Evolutionary conservation across 2,888 invertebrate genomes (phyloP).

Genomic region (Tenthredo amoena): DNA sequence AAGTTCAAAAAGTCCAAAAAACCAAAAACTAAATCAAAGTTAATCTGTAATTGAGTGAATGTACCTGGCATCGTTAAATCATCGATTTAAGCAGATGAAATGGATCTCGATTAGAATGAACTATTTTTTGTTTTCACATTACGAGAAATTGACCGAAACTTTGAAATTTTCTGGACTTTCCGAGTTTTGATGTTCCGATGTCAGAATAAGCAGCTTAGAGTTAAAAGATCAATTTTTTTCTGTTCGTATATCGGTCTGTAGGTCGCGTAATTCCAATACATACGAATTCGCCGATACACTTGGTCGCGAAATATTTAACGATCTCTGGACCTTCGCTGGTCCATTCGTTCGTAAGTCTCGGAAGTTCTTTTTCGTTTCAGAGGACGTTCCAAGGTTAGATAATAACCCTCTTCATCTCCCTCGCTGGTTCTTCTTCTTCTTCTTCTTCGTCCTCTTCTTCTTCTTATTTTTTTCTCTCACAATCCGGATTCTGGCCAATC

Average conservation of each 20-base stretch:
- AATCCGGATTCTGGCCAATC: constrained; percentile 55
- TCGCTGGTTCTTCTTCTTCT: background rate
- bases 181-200: too few relatives aligned
- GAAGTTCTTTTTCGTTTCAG: constrained; percentile 48
- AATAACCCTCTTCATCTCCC: constrained; percentile 34
- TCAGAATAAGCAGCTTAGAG: too few relatives aligned
- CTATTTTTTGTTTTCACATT: too few relatives aligned
- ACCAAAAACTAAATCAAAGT: too few relatives aligned
- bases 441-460: constrained; percentile 32
- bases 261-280: background rate
- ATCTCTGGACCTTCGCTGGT: background rate
- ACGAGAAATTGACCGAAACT: too few relatives aligned
- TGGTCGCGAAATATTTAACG: background rate
- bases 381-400: constrained; percentile 54
- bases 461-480: constrained; percentile 44
- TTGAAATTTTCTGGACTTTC: too few relatives aligned
- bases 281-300: background rate
- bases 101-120: too few relatives aligned
- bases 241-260: background rate
- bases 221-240: background rate
- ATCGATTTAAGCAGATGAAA: too few relatives aligned
- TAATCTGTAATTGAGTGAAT: too few relatives aligned
- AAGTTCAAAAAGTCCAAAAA: background rate
- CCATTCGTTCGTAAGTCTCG: constrained; percentile 24
- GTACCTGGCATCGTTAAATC: too few relatives aligned